Evolutionary conservation across 2,113 vertebrate genomes (phyloP).

Genomic region (Sus scrofa): DNA sequence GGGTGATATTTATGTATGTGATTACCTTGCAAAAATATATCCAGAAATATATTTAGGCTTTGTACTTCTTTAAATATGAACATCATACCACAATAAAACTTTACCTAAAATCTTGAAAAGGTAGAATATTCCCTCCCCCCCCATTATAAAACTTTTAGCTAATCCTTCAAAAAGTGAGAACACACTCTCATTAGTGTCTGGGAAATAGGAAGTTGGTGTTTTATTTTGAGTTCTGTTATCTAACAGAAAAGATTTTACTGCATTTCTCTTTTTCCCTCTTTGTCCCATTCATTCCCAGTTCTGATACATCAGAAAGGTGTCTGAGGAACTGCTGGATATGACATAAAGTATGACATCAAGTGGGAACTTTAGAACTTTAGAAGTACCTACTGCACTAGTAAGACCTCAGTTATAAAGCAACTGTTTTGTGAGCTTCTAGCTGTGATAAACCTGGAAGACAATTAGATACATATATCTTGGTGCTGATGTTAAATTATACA

Average conservation of each 20-base stretch:
- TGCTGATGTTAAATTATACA: background rate
- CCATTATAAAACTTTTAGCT: background rate
- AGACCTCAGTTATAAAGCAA: background rate
- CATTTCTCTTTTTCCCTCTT: background rate
- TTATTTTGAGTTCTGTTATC: conserved; percentile 23
- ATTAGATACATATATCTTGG: background rate
- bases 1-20: background rate
- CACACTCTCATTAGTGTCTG: background rate
- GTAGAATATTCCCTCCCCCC: background rate
- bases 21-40: background rate
- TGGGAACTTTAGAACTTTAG: background rate
- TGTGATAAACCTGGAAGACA: background rate
- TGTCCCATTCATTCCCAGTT: background rate
- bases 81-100: conserved; percentile 12
- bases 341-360: background rate
- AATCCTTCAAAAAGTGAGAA: conserved; percentile 37
- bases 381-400: background rate
- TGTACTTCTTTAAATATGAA: background rate
- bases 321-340: background rate
- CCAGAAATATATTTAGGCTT: background rate
- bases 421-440: background rate
- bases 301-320: background rate
- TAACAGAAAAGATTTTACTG: background rate
- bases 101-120: conserved; percentile 37
- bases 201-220: background rate